phyloP scores from a whole-genome alignment of 2,797 vertebrate species.

The Falco rusticolus region DNA sequence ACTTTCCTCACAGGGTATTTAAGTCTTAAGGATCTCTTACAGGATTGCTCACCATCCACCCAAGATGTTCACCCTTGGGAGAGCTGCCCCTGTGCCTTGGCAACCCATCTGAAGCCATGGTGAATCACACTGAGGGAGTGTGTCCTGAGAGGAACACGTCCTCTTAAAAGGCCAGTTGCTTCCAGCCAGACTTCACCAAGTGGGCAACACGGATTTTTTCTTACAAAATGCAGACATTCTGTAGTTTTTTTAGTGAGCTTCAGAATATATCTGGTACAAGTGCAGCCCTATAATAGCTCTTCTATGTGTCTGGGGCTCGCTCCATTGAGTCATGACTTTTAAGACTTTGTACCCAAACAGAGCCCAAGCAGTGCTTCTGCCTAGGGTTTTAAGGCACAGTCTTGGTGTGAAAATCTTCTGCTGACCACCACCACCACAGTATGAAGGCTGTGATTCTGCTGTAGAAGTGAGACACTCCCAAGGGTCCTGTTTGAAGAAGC shows the following conservation, averaged over 20 bases:
- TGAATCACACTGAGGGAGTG: not conserved
- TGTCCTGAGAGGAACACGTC: not conserved
- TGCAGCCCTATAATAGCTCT: not conserved
- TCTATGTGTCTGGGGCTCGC: not conserved
- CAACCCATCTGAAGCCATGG: not conserved
- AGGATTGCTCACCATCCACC: not conserved
- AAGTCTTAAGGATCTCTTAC: not conserved
- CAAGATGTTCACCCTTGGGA: not conserved
- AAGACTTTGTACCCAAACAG: not conserved
- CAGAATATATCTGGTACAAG: not conserved
- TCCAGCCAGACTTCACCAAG: not conserved
- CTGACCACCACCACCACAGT: no score
- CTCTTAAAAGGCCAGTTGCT: not conserved
- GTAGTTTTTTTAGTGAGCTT: not conserved
- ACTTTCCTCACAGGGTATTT: not conserved
- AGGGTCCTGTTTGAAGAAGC: not conserved
- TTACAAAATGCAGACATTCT: not conserved
- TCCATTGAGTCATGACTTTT: accelerated
- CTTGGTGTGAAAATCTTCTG: not conserved
- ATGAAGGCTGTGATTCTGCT: not conserved
- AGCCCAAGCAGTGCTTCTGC: not conserved
- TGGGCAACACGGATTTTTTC: not conserved
- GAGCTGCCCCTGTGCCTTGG: not conserved
- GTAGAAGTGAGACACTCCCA: not conserved
- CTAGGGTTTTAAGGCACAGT: not conserved